A percentile compares a stretch with the other conserved stretches of the same genome.
These are phyloP conservation scores for Hypomecis atomaria DNA, from an alignment of 2,888 invertebrate genomes.

Conservation along the genomic window DNA sequence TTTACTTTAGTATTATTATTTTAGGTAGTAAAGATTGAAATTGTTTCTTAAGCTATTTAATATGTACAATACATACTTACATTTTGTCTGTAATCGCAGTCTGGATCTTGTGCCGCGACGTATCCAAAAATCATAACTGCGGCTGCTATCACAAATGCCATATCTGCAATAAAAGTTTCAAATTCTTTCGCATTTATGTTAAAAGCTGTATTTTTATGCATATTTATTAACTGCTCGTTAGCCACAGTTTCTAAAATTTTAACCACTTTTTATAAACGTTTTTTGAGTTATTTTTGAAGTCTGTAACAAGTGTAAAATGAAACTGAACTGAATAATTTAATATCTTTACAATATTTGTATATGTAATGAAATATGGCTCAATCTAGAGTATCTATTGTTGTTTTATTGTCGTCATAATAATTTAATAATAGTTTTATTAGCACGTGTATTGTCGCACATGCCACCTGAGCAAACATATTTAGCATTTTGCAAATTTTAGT, in stretches of 20 bases:
- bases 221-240: too few species aligned
- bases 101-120: constrained; percentile 9
- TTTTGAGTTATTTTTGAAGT: neutral
- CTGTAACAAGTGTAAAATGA: neutral
- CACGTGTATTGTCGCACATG: neutral
- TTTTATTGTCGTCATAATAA: constrained; percentile 6
- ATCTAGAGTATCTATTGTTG: neutral
- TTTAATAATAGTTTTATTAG: neutral
- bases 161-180: constrained; percentile 6
- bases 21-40: too few species aligned
- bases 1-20: too few species aligned
- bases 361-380: neutral
- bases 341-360: neutral
- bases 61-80: constrained; percentile 9
- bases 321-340: neutral
- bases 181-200: neutral
- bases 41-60: too few species aligned
- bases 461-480: constrained; percentile 9
- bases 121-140: constrained; percentile 7
- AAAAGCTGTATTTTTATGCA: neutral
- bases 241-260: too few species aligned
- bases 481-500: neutral
- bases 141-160: neutral
- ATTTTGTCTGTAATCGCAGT: constrained; percentile 13
- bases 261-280: too few species aligned